These are phyloP conservation scores for Pemphigus obesinymphae DNA, from an alignment of 1,140 invertebrate genomes.

Conservation along the genomic window DNA sequence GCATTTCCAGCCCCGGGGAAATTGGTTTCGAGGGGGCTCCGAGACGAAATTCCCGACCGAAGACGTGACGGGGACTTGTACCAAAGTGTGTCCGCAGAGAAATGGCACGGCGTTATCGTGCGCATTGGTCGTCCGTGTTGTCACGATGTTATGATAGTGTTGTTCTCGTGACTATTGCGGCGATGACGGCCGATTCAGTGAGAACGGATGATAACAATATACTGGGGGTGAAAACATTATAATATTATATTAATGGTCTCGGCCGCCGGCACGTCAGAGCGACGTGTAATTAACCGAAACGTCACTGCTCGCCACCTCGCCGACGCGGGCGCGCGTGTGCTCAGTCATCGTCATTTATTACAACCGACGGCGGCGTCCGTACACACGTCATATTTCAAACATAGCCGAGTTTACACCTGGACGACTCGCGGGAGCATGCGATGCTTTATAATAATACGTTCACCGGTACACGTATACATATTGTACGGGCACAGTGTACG, in stretches of 20 bases:
- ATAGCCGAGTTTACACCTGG: slow-evolving; percentile 8
- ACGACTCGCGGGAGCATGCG: background rate
- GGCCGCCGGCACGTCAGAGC: background rate
- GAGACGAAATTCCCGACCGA: no score
- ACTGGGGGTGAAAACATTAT: background rate
- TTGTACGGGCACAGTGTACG: background rate
- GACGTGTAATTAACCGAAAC: slow-evolving; percentile 35
- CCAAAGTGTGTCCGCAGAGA: no score
- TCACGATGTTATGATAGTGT: background rate
- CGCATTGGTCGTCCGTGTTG: no score
- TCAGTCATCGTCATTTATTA: slow-evolving; percentile 32
- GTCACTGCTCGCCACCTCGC: background rate
- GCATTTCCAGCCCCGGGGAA: no score
- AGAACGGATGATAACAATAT: no score
- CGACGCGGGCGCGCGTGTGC: background rate
- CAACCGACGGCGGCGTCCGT: background rate
- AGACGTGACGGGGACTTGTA: no score
- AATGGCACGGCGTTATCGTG: background rate
- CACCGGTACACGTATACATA: background rate
- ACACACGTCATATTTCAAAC: slow-evolving; percentile 1
- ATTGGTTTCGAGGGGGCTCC: no score
- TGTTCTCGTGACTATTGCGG: background rate
- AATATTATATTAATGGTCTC: slow-evolving; percentile 4
- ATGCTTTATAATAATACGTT: background rate
- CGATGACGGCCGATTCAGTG: background rate